Evolutionary conservation across 2,113 vertebrate species (phyloP).

Genomic region (Calonectris borealis): DNA sequence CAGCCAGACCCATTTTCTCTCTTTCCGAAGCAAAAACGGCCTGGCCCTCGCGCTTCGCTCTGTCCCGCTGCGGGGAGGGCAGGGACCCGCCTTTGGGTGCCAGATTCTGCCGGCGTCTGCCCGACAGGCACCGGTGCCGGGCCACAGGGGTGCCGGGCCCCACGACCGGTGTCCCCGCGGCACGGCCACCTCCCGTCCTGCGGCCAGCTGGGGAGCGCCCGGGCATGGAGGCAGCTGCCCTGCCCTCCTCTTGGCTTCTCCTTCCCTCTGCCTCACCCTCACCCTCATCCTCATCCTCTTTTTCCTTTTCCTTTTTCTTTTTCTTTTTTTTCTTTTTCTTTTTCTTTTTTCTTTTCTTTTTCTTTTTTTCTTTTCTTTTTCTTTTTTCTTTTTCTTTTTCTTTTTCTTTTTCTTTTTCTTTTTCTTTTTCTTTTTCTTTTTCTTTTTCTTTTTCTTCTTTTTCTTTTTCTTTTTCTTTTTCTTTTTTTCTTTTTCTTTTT

Average conservation of each 20-base stretch:
- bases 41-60: not conserved
- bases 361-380: too few relatives aligned
- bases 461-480: too few relatives aligned
- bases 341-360: too few relatives aligned
- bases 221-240: not conserved
- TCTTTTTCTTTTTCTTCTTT: too few relatives aligned
- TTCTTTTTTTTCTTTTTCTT: too few relatives aligned
- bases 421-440: too few relatives aligned
- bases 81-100: not conserved
- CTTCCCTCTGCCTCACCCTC: not conserved
- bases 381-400: too few relatives aligned
- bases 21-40: not conserved
- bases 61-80: not conserved
- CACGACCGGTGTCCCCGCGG: accelerated
- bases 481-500: too few relatives aligned
- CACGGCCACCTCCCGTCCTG: not conserved
- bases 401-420: too few relatives aligned
- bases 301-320: too few relatives aligned
- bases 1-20: not conserved
- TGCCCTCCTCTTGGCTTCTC: not conserved
- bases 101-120: not conserved
- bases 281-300: too few relatives aligned
- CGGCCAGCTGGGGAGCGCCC: not conserved
- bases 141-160: not conserved
- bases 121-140: not conserved